These are phyloP conservation scores for Aleadryas rufinucha DNA, from an alignment of 2,113 vertebrate genomes.

Conservation along the genomic window DNA sequence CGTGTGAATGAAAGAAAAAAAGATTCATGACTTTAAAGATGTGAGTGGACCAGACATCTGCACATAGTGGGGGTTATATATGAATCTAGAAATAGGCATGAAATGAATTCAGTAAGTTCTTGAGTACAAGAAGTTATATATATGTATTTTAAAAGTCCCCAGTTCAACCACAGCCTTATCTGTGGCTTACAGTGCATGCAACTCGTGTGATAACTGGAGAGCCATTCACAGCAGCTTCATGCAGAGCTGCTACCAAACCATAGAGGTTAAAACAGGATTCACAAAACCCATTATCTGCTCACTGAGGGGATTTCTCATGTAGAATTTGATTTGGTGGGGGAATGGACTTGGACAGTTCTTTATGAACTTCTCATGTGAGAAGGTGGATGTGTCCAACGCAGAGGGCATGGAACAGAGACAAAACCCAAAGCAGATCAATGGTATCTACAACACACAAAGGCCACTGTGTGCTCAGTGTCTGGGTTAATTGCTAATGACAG, in stretches of 20 bases:
- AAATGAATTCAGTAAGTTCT: not conserved
- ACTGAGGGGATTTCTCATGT: not conserved
- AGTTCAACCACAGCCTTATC: not conserved
- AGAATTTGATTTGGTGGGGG: not conserved
- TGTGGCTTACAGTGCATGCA: not conserved
- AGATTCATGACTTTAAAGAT: not conserved
- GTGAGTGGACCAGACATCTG: not conserved
- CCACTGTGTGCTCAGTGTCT: not conserved
- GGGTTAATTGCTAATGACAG: no score
- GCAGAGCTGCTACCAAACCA: not conserved
- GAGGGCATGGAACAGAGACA: fast-evolving
- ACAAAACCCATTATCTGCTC: not conserved
- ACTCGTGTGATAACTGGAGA: not conserved
- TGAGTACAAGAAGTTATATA: not conserved
- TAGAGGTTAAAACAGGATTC: not conserved
- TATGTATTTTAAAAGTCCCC: not conserved
- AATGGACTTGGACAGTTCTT: not conserved
- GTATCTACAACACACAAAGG: not conserved
- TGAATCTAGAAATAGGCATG: not conserved
- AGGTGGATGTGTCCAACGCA: not conserved
- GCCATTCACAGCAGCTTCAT: not conserved
- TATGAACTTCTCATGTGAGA: not conserved
- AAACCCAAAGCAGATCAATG: not conserved
- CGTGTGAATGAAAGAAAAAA: not conserved
- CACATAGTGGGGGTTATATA: not conserved